Evolutionary conservation across 37 sponge, comb jelly and placozoan genomes (phyloP), one percentile per base, ranked within the genome.

Genomic region (Oscarella lobularis): DNA sequence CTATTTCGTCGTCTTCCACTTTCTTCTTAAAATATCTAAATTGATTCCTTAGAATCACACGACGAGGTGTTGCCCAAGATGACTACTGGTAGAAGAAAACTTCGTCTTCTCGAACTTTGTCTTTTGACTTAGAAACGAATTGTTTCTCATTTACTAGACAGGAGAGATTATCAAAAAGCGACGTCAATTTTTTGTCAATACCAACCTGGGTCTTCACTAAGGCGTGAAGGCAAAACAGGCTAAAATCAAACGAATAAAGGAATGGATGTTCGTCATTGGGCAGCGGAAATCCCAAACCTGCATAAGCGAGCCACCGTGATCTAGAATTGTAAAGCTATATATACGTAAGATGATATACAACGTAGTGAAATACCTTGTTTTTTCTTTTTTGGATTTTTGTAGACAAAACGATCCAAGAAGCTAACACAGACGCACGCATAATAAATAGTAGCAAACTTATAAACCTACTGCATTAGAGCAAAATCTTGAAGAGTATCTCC

Each of bases 401-500:
- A 91, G 36, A 94, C 88, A 76, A 98, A 94, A 33, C 87, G 81
- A 55, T 98, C 99, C 67, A 98, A 74, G 69, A 98, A 98, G 35
- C 86, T 88, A 29, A 31, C 20, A 31, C 34, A 70, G 73, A 78
- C 14, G 78, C 78, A 34, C 9, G 39, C 38, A 31, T 5, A 78
- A 5, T 32, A 5, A 40, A 29, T 29, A 37, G 27, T 3, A 36
- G 2, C 40, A 3, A 60, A 36, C 33, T 4, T 6, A 6, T 0
- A 1, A 6, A 3, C 55, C 66, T 34, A 84, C 85, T 80, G 78
- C 36, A 76, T 83, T 31, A 88, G 66, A n/a, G 95, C 88, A 79
- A 98, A 98, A 71, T 94, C 92, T 40, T 85, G 67, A 35, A 98
- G 75, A 20, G 99, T 94, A 54, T 98, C 99, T 3, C 99, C 86